Conservation (phyloP, 35 echinoderm and acorn worm species). For the Strongylocentrotus purpuratus region DNA sequence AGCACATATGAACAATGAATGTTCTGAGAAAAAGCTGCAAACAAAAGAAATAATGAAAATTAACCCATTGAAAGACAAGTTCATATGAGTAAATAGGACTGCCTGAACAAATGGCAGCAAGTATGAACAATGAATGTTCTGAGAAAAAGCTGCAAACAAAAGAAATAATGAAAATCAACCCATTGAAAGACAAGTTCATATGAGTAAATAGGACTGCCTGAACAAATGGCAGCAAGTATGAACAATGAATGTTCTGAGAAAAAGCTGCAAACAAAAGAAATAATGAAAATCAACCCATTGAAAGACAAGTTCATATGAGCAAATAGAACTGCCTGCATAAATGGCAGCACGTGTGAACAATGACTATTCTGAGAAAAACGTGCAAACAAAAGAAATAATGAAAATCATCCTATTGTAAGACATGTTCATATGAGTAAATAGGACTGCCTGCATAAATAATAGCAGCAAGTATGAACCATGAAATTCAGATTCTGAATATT, state of each 20-base stretch:
- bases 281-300: neutral
- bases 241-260: neutral
- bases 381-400: neutral
- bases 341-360: no score
- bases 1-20: no score
- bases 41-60: neutral
- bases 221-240: no score
- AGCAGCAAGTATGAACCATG: neutral
- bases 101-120: no score
- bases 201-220: no score
- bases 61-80: neutral
- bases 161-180: no score
- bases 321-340: no score
- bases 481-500: neutral
- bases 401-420: neutral
- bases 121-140: neutral
- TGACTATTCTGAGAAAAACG: neutral
- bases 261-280: neutral
- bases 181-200: no score
- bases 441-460: neutral
- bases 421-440: neutral
- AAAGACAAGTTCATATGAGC: neutral
- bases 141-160: neutral
- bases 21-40: neutral
- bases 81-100: no score